Evolutionary conservation across 2,113 vertebrate species (phyloP).

Genomic region (Columba livia): DNA sequence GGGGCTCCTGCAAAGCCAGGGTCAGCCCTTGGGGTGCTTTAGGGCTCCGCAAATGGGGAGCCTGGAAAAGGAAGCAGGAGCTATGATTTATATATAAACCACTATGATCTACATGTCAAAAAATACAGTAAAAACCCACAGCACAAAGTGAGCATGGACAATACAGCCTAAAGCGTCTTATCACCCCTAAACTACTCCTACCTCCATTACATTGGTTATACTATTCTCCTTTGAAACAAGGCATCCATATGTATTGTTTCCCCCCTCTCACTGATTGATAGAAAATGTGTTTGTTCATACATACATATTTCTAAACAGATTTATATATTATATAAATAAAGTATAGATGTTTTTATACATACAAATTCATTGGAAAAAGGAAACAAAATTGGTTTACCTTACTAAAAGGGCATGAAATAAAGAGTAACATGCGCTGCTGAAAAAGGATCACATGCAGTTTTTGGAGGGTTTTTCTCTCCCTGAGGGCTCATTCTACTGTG

Average conservation of each 20-base stretch:
- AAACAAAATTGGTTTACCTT: background rate
- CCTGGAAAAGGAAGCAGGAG: background rate
- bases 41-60: background rate
- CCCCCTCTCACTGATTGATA: background rate
- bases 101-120: too few species aligned
- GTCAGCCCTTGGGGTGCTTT: background rate
- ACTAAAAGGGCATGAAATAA: background rate
- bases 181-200: rapidly evolving
- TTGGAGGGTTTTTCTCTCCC: background rate
- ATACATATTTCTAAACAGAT: background rate
- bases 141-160: background rate
- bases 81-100: too few species aligned
- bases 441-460: background rate
- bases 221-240: background rate
- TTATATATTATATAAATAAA: background rate
- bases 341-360: background rate
- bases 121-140: background rate
- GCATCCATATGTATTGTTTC: background rate
- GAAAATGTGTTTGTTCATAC: background rate
- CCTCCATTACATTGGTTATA: background rate
- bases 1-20: background rate
- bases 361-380: background rate
- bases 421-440: background rate
- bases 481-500: background rate
- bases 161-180: background rate